Percentiles rank a stretch among this genome's conserved stretches.
Conservation (phyloP, 2,797 vertebrate genomes). For the Parotocinclus haroldoi region DNA sequence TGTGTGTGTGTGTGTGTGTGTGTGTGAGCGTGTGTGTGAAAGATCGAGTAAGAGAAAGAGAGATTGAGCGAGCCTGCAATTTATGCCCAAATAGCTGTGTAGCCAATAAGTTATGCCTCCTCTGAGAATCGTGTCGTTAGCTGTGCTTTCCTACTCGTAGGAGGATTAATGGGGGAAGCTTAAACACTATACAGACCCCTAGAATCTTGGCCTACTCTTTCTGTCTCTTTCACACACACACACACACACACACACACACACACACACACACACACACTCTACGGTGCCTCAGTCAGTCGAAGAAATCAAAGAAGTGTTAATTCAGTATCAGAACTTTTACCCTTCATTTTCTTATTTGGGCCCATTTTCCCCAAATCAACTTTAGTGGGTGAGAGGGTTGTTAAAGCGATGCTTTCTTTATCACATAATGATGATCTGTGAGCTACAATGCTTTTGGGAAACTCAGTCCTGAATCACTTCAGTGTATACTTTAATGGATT, state of each 20-base stretch:
- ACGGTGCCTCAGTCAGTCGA: too few relatives aligned
- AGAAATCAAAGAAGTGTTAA: neutral
- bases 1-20: neutral
- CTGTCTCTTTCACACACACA: conserved; percentile 6
- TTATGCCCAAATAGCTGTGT: conserved; percentile 39
- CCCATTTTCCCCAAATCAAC: too few relatives aligned
- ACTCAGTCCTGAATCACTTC: neutral
- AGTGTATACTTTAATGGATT: neutral
- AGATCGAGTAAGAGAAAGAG: neutral
- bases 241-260: conserved; percentile 7
- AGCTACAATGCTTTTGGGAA: too few relatives aligned
- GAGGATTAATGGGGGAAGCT: conserved; percentile 49
- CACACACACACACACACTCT: neutral
- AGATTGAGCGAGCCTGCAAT: conserved; percentile 5
- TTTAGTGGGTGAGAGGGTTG: too few relatives aligned
- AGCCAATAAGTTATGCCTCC: conserved; percentile 45
- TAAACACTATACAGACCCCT: conserved; percentile 44
- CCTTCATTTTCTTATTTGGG: too few relatives aligned
- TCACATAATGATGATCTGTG: too few relatives aligned
- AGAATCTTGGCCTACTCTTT: conserved; percentile 18
- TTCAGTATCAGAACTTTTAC: neutral
- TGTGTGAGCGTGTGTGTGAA: conserved; percentile 8
- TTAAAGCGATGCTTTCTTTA: too few relatives aligned
- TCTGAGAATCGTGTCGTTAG: conserved; percentile 42
- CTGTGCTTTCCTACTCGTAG: conserved; percentile 39